Base-by-base conservation (phyloP, 2,888 invertebrate genomes). In the Eristalis arbustorum region DNA sequence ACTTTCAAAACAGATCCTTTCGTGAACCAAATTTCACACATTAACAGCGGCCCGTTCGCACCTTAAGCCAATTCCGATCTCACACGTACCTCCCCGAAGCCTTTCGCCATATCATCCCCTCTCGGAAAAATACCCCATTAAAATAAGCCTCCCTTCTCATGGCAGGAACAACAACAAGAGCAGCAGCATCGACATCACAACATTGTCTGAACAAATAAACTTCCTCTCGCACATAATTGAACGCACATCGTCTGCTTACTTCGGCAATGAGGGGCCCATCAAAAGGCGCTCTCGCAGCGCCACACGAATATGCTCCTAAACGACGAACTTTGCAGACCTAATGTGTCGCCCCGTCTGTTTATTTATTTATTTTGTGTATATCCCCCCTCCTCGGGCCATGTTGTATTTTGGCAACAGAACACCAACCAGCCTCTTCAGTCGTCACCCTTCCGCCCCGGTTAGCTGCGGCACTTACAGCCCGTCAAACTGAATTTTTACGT, bases 401-500 rank as follows among this genome's bases (percentile, higher is more conserved):
- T 74, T 74, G 73, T 67, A 23, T 66, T 85, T 74, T 63, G 62
- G 75, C 66, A 66, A 72, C 34, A 62, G 22, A 49, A 18, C 25
- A 18, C 3, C n/a, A 67, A 75, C 69, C 69, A 79, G 68, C 49
- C 42, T 6, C 59, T 6, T 61, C 40, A 13, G 66, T 23, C 61
- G 10, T 13, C 57, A 63, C 57, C 81, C 77, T 77, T 69, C 40
- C 57, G 64, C 68, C 37, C 61, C 62, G 59, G 25, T 75, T 75
- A 67, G 74, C 66, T 59, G 87, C 42, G 71, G 69, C 78, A 87
- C 82, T 82, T 82, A 83, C 62, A 78, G 63, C 49, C 78, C 83
- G 83, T 79, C 87, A 83, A 87, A 83, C 77, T 68, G 83, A 87
- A 78, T 83, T 83, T 87, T 78, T 87, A 83, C 78, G 78, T 75